Conservation (phyloP, 92 coral and sea anemone genomes). For the Siderastrea radians region DNA sequence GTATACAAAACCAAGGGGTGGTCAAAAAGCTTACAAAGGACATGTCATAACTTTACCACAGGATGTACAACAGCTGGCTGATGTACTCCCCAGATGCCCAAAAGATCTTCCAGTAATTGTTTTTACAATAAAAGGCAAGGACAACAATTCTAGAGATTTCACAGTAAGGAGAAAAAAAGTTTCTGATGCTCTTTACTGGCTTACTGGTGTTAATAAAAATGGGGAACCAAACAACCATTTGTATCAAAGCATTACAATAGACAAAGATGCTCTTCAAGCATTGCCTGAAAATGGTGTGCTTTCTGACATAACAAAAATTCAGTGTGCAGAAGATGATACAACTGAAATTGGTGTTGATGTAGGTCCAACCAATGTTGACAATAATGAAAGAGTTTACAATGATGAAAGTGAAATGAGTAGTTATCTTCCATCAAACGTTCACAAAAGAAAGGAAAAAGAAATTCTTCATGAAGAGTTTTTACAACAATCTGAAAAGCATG, state of each 20-base stretch:
- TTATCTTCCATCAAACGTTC: conserved; percentile 57
- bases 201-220: conserved; percentile 39
- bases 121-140: conserved; percentile 40
- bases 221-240: conserved; percentile 57
- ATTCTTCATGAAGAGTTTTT: conserved; percentile 4
- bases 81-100: too few species aligned
- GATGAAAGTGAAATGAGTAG: conserved; percentile 65
- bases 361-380: too few species aligned
- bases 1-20: conserved; percentile 65
- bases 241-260: conserved; percentile 36
- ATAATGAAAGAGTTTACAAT: too few species aligned
- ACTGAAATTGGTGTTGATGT: too few species aligned
- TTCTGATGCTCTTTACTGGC: conserved; percentile 52
- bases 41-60: conserved; percentile 66
- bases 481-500: background rate
- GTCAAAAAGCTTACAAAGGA: conserved; percentile 71
- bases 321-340: conserved; percentile 9
- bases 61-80: conserved; percentile 63
- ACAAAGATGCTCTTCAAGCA: conserved; percentile 1
- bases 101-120: conserved; percentile 50
- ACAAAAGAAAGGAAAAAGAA: conserved; percentile 26
- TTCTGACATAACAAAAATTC: conserved; percentile 12
- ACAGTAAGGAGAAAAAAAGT: conserved; percentile 56
- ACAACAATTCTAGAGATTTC: conserved; percentile 51
- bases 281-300: conserved; percentile 34